These are phyloP conservation scores for Sycophila texana DNA, from an alignment of 2,888 invertebrate species.

Conservation along the genomic window DNA sequence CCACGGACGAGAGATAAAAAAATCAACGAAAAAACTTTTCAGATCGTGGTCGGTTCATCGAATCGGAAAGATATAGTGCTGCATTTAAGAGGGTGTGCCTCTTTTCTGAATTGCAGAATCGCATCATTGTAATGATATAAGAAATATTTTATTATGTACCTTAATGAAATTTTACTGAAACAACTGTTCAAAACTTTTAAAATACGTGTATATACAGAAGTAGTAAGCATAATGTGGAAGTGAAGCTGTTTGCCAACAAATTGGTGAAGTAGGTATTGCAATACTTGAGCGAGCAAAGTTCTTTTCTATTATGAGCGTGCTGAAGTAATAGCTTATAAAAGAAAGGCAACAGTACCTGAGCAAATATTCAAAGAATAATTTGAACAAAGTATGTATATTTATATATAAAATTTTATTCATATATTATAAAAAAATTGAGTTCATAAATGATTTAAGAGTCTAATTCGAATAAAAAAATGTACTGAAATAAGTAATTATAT, in stretches of 20 bases:
- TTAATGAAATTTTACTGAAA: neutral
- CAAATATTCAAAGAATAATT: constrained; percentile 44
- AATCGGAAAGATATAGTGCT: constrained; percentile 72
- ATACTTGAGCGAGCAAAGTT: neutral
- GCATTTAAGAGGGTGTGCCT: too few relatives aligned
- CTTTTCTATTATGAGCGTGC: constrained; percentile 12
- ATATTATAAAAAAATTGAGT: neutral
- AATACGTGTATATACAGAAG: constrained; percentile 6
- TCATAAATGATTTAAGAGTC: neutral
- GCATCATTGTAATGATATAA: constrained; percentile 1
- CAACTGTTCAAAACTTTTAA: neutral
- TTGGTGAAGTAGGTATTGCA: constrained; percentile 15
- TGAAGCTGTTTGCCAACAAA: constrained; percentile 16
- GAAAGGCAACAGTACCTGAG: constrained; percentile 50
- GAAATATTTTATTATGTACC: constrained; percentile 21
- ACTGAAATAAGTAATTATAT: constrained; percentile 15
- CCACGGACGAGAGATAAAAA: constrained; percentile 72
- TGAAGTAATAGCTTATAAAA: constrained; percentile 15
- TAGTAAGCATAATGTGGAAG: too few relatives aligned
- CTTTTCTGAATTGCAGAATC: too few relatives aligned
- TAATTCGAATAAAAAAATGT: constrained; percentile 24
- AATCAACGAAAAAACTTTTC: constrained; percentile 71
- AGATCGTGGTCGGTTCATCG: constrained; percentile 75
- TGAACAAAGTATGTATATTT: constrained; percentile 1
- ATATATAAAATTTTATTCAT: constrained; percentile 20